A percentile compares a stretch with the other conserved stretches of the same genome.
phyloP scores from a whole-genome alignment of 2,797 vertebrate species.

The Peromyscus attwateri region DNA sequence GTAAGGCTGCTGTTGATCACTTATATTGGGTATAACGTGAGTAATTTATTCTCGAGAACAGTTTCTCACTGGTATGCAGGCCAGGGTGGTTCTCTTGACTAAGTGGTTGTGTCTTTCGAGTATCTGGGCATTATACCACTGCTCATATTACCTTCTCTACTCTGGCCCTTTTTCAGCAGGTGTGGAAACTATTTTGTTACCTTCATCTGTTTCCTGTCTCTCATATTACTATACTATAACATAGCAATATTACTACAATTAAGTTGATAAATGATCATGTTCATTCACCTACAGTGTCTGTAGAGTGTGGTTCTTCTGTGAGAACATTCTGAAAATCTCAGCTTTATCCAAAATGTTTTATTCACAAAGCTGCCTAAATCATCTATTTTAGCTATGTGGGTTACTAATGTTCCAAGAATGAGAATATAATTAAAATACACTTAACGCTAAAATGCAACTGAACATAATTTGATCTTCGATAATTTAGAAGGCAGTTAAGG shows the following conservation, averaged over 20 bases:
- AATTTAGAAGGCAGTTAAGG: slow-evolving; percentile 83
- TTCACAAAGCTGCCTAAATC: slow-evolving; percentile 70
- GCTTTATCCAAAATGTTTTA: slow-evolving; percentile 62
- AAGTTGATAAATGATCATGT: neutral
- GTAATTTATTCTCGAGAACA: neutral
- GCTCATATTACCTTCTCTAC: neutral
- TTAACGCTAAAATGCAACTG: slow-evolving; percentile 77
- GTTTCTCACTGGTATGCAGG: neutral
- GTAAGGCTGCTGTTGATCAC: neutral
- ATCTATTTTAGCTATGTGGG: slow-evolving; percentile 71
- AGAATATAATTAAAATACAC: slow-evolving; percentile 83
- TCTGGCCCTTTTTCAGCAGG: neutral
- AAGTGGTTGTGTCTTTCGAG: neutral
- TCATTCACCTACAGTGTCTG: slow-evolving; percentile 11
- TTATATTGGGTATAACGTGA: neutral
- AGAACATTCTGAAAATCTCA: slow-evolving; percentile 69
- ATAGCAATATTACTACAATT: neutral
- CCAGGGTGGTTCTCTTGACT: neutral
- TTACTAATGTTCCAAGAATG: slow-evolving; percentile 81
- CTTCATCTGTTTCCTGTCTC: neutral
- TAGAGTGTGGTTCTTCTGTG: slow-evolving; percentile 7
- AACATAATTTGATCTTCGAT: slow-evolving; percentile 83
- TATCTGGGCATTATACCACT: neutral
- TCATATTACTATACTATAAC: neutral
- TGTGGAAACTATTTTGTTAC: neutral